phyloP scores from a whole-genome alignment of 2,888 invertebrate genomes.

The Lasius platythorax region DNA sequence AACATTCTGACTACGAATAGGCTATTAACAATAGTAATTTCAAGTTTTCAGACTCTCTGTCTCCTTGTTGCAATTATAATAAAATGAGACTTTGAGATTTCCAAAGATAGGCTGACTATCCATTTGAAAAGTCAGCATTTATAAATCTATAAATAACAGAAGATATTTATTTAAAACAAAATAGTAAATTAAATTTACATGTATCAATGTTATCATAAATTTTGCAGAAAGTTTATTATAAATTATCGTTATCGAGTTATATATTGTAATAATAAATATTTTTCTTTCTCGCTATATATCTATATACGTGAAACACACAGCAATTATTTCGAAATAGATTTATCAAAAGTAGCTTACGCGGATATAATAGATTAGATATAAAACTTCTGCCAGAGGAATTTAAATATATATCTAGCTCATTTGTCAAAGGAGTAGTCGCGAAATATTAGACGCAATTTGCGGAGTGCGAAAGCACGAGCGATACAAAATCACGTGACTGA shows the following conservation, averaged over 20 bases:
- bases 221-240: neutral
- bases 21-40: slow-evolving; percentile 36
- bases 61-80: slow-evolving; percentile 13
- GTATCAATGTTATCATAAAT: neutral
- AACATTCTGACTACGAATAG: slow-evolving; percentile 36
- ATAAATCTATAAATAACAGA: neutral
- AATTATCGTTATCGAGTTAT: neutral
- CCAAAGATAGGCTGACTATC: neutral
- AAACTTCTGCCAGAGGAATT: neutral
- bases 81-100: neutral
- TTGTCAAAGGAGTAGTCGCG: neutral
- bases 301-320: neutral
- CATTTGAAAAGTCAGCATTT: neutral
- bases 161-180: neutral
- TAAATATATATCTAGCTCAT: neutral
- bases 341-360: neutral
- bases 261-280: neutral
- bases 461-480: slow-evolving; percentile 30
- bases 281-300: neutral
- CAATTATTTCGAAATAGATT: neutral
- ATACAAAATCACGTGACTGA: slow-evolving; percentile 66
- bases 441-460: neutral
- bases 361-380: neutral
- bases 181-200: neutral
- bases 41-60: slow-evolving; percentile 20